Base-by-base conservation (phyloP, 2,113 vertebrate genomes). In the Lucifuga dentata region DNA sequence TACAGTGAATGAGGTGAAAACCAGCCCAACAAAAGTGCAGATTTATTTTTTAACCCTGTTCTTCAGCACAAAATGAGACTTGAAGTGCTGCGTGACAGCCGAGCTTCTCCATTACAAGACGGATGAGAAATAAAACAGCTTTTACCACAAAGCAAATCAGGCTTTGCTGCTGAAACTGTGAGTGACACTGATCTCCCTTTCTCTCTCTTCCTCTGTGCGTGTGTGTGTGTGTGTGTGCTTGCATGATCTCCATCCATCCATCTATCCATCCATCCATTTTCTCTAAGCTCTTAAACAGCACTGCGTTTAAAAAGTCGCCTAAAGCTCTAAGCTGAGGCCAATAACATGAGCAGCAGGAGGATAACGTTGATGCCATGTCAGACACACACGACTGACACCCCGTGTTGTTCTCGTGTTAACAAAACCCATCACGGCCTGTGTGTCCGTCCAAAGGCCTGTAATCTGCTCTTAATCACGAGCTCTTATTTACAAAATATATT, bases 311-410 rank as follows among this genome's bases (percentile, higher is more conserved):
- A 92, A 92, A 89, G 83, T 84, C 77, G 69, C 83, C 88, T 90
- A 88, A 92, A 92, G 90, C 89, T 90, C 83, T 84, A 88, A 90
- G 88, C 87, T 86, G 82, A 76, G 86, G 79, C 80, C 77, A 88
- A 92, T 92, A 90, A 92, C 89, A 90, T 63, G 89, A 87, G 85
- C 83, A 81, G 82, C 85, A 56, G 85, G 79, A 77, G 89, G 88
- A 92, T 93, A 85, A 91, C 70, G 79, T 82, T 90, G 85, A 91
- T 92, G 90, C 87, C 71, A 85, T 87, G 91, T 92, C 91, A 92
- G 73, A 52, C 80, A 29, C 79, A 67, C 81, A 91, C 86, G 76
- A 83, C 85, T 89, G 89, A 91, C 91, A 88, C 84, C 81, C 89
- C 75, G 81, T 88, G 83, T 90, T 89, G 67, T 84, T 59, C 75